These are phyloP conservation scores for Parochlus steinenii DNA, from an alignment of 2,888 invertebrate genomes.

Conservation along the genomic window DNA sequence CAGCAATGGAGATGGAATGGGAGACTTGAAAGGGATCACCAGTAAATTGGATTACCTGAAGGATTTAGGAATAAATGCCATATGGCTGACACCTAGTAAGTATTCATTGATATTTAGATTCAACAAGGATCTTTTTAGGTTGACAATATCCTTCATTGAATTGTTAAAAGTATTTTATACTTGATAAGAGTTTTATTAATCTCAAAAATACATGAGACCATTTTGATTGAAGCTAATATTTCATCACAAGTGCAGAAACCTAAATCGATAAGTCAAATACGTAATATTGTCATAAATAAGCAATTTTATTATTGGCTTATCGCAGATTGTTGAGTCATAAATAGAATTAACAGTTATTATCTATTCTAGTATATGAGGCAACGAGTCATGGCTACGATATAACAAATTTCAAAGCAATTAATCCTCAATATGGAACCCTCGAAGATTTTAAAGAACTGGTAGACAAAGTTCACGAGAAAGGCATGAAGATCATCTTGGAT, in stretches of 20 bases:
- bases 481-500: slow-evolving; percentile 38
- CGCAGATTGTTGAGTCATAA: too few species aligned
- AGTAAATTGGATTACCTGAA: slow-evolving; percentile 34
- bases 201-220: neutral
- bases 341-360: too few species aligned
- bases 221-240: too few species aligned
- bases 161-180: slow-evolving; percentile 74
- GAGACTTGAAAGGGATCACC: slow-evolving; percentile 29
- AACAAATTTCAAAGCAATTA: slow-evolving; percentile 35
- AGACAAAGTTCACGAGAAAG: slow-evolving; percentile 24
- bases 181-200: slow-evolving; percentile 37
- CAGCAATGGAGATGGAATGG: slow-evolving; percentile 48
- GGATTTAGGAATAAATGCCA: slow-evolving; percentile 40
- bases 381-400: slow-evolving; percentile 47
- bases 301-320: too few species aligned
- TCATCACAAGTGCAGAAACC: too few species aligned
- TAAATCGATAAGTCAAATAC: too few species aligned
- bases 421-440: slow-evolving; percentile 38
- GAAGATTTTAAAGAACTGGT: slow-evolving; percentile 33
- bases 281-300: too few species aligned
- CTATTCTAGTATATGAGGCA: too few species aligned
- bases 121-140: slow-evolving; percentile 77
- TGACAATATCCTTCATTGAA: too few species aligned
- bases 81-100: slow-evolving; percentile 79
- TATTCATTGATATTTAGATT: slow-evolving; percentile 62